Percentiles rank a stretch among this genome's conserved stretches.
Evolutionary conservation across 2,888 invertebrate genomes (phyloP).

Genomic region (Dermolepida albohirtum): DNA sequence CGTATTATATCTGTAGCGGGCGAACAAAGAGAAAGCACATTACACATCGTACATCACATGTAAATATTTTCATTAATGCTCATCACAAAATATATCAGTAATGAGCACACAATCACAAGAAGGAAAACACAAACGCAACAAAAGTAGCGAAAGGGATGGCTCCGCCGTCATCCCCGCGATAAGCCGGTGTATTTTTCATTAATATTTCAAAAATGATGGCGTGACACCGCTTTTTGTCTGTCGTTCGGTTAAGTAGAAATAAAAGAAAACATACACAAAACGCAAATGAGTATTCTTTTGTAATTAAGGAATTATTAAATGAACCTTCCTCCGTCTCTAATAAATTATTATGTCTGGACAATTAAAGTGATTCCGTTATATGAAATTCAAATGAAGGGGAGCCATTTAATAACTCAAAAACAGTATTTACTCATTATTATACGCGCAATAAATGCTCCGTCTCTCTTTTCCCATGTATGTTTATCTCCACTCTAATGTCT

Average conservation of each 20-base stretch:
- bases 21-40: constrained; percentile 11
- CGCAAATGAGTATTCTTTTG: constrained; percentile 47
- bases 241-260: constrained; percentile 13
- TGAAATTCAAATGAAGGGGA: constrained; percentile 23
- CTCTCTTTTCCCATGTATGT: constrained; percentile 14
- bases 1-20: not conserved
- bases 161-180: constrained; percentile 2
- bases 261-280: constrained; percentile 48
- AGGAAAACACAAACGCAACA: constrained; percentile 25
- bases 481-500: constrained; percentile 15
- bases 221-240: constrained; percentile 49
- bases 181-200: constrained; percentile 45
- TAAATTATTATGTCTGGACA: constrained; percentile 55
- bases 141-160: constrained; percentile 19
- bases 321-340: constrained; percentile 46
- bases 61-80: constrained; percentile 33
- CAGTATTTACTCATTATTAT: constrained; percentile 15
- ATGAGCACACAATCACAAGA: constrained; percentile 33
- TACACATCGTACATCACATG: constrained; percentile 8
- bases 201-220: constrained; percentile 56
- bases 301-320: constrained; percentile 53
- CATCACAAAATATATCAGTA: constrained; percentile 7
- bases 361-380: constrained; percentile 44
- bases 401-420: constrained; percentile 28
- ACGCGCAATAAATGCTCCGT: constrained; percentile 19